Conservation (phyloP, 1,140 invertebrate genomes). For the Cheumatopsyche charites region DNA sequence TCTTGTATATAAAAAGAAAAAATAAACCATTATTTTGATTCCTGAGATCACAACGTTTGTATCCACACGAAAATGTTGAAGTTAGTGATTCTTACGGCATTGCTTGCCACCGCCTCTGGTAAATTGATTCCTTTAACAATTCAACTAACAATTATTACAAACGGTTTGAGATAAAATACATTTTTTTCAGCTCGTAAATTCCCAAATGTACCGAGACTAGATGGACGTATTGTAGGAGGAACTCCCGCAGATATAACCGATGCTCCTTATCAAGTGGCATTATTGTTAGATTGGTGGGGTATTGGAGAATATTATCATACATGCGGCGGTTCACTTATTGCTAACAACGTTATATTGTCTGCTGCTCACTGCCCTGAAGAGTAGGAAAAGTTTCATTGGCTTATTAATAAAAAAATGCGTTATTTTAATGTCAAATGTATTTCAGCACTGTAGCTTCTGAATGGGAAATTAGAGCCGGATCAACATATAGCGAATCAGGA, state of each 20-base stretch:
- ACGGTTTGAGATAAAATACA: too few relatives aligned
- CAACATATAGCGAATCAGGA: slow-evolving; percentile 17
- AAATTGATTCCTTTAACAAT: too few relatives aligned
- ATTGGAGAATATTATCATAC: background rate
- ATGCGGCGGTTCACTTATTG: slow-evolving; percentile 25
- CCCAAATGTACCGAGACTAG: slow-evolving; percentile 34
- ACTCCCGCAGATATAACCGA: slow-evolving; percentile 29
- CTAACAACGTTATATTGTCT: background rate
- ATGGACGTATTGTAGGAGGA: slow-evolving; percentile 50
- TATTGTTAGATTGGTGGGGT: slow-evolving; percentile 11
- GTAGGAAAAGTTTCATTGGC: background rate
- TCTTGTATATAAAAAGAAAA: too few relatives aligned
- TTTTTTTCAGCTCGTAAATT: too few relatives aligned
- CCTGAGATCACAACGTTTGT: too few relatives aligned
- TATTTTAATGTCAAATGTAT: background rate
- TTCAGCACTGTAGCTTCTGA: background rate
- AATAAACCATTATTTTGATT: too few relatives aligned
- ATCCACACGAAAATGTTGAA: too few relatives aligned
- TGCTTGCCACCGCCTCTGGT: too few relatives aligned
- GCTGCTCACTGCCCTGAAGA: slow-evolving; percentile 23
- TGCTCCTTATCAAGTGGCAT: slow-evolving; percentile 39
- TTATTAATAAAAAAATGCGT: slow-evolving; percentile 8
- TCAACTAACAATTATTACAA: too few relatives aligned
- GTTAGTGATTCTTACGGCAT: too few relatives aligned
- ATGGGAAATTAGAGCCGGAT: slow-evolving; percentile 36